Evolutionary conservation across 2,888 invertebrate species (phyloP), one percentile per base, ranked within the genome.

Genomic region (Folsomia candida): DNA sequence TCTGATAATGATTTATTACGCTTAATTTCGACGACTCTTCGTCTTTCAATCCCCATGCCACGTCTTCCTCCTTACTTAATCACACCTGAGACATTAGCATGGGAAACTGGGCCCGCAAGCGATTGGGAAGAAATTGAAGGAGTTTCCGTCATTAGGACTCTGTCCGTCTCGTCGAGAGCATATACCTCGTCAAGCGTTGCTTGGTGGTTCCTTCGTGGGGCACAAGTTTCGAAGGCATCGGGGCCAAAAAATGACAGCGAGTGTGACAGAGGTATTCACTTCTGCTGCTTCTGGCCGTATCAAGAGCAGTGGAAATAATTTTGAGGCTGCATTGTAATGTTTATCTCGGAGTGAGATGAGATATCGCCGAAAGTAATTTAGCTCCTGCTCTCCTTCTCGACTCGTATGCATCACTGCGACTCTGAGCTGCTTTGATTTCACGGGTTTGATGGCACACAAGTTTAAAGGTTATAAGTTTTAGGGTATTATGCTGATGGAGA

Each of bases 1-100:
- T 60, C 72, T 69, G 76, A 77, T 77, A 76, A 76, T 77, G 77
- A 77, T 77, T 77, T 77, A 77, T 77, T 76, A 74, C 75, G 69
- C 68, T 62, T 73, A 71, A 75, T 76, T 77, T 77, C 74, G 65
- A 70, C 69, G 70, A 72, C 72, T 74, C 69, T 71, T 72, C 64
- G n/a, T n/a, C n/a, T n/a, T n/a, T n/a, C 59, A 72, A 71, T 63
- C 68, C 60, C 66, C 64, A 57, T 70, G 47, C 20, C 20, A 22
- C 29, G 65, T 69, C 66, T 65, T 65, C 67, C 72, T 70, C 66
- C 74, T 69, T 69, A 67, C 69, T 69, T 72, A 74, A 76, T 74
- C 72, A 77, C 74, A 76, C 79, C 75, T 76, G 70, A 76, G 75
- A 76, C 76, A 77, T 75, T 77, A 75, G 65, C 72, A 76, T 68